Base-by-base conservation (phyloP, 37 sponge, comb jelly and placozoan species). In the Halisarca cf. caerulea region DNA sequence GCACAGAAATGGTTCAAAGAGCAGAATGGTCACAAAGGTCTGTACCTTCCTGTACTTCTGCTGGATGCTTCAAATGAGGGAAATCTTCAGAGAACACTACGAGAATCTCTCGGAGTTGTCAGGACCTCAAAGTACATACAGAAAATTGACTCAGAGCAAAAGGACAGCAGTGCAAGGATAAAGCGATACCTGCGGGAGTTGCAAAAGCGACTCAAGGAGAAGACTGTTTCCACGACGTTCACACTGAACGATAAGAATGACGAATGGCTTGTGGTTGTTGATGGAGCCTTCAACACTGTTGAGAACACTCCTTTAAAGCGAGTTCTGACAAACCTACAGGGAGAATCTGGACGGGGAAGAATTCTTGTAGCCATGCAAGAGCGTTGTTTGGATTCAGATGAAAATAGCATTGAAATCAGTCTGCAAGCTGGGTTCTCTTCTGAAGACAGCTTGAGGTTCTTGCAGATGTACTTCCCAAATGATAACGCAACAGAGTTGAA, bases 231-330 rank as follows among this genome's bases (percentile, higher is more conserved):
- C 17, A 33, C 21, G n/a, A 2, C 17, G 1, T 20, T 14, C 17
- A 33, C 21, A 9, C 41, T 20, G 9, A 17, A 11, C 6, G 6
- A 11, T 11, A 40, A 41, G 44, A 14, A 43, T 1, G 45, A 74
- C 32, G 77, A 74, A 74, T 74, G 77, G 77, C 45, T 74, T 20
- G 8, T 74, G 24, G 77, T 74, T 7, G 41, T 74, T 44, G 77
- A 74, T 74, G 77, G 77, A n/a, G 77, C 77, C 36, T 74, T 37
- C 42, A 44, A n/a, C 45, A 36, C 17, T 18, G 42, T 1, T 74
- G 44, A 74, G 25, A 2, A 36, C 38, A 43, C 8, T 11, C 7
- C 25, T 25, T 9, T 74, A n/a, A 74, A 11, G 51, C 6, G 6
- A 11, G 51, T 4, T 44, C 77, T 43, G 2, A 2, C 21, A 11